A percentile compares a stretch with the other conserved stretches of the same genome.
phyloP scores from a whole-genome alignment of 2,113 vertebrate genomes.

The Sylvia atricapilla region DNA sequence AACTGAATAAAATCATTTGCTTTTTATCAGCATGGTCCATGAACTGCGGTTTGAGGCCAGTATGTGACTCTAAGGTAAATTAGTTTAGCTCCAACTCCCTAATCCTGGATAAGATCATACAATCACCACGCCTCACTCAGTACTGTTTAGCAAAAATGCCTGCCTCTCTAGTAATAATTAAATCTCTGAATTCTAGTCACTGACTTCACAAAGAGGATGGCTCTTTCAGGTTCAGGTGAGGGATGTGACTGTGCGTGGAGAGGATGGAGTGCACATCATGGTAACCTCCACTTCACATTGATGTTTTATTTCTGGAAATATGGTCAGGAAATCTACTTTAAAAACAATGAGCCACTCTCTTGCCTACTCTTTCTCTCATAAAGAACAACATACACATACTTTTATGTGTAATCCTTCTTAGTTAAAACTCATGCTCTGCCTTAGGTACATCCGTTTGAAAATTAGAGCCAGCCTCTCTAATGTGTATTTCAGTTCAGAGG shows the following conservation, averaged over 20 bases:
- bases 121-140: slow-evolving; percentile 57
- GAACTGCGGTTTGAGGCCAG: slow-evolving; percentile 55
- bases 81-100: slow-evolving; percentile 46
- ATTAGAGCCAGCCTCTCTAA: background rate
- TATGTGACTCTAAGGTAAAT: slow-evolving; percentile 57
- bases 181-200: slow-evolving; percentile 8
- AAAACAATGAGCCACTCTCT: background rate
- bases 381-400: background rate
- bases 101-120: slow-evolving; percentile 56
- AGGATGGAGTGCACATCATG: background rate
- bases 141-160: slow-evolving; percentile 49
- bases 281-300: background rate
- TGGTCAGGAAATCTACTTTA: background rate
- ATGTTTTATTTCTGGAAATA: background rate
- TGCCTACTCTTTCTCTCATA: background rate
- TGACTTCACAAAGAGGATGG: background rate
- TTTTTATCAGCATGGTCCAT: slow-evolving; percentile 73
- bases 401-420: background rate
- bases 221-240: slow-evolving; percentile 32
- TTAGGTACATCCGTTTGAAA: background rate
- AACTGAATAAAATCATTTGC: slow-evolving; percentile 69
- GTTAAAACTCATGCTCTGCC: background rate
- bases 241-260: background rate
- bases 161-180: background rate
- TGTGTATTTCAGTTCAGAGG: background rate